A percentile compares a stretch with the other conserved stretches of the same genome.
Conservation (phyloP, 2,888 invertebrate genomes). For the Gastracanthus pulcherrimus region DNA sequence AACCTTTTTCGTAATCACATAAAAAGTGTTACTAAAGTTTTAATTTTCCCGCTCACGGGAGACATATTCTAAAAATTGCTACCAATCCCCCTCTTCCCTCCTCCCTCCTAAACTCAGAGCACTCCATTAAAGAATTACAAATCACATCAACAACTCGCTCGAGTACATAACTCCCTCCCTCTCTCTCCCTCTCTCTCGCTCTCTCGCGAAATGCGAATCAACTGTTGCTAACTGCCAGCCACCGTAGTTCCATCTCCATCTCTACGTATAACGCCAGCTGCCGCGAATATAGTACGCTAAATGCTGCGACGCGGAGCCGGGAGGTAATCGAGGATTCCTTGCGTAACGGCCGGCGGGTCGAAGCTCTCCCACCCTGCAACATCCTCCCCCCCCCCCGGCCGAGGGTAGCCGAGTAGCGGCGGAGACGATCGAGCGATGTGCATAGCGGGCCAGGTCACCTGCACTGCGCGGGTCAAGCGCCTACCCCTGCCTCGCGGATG, state of each 20-base stretch:
- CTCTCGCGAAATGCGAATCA: conserved; percentile 7
- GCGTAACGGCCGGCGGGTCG: conserved; percentile 18
- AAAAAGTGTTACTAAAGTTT: no score
- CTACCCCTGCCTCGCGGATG: background rate
- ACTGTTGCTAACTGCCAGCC: conserved; percentile 52
- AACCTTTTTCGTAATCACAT: no score
- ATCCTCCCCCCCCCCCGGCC: background rate
- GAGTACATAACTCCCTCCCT: no score
- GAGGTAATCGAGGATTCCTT: conserved; percentile 29
- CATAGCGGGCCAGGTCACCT: conserved; percentile 53
- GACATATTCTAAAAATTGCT: no score
- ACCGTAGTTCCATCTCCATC: background rate
- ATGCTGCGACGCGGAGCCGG: background rate
- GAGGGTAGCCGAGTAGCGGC: conserved; percentile 21
- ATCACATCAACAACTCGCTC: no score
- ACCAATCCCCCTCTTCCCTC: no score
- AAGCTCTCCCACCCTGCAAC: background rate
- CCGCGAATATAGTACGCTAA: conserved; percentile 17
- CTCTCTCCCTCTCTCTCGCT: no score
- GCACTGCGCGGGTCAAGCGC: conserved; percentile 36
- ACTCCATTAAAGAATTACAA: no score
- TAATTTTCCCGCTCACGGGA: no score
- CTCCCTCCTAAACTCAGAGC: no score
- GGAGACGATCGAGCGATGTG: conserved; percentile 39
- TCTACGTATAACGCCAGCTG: no score